A percentile compares a stretch with the other conserved stretches of the same genome.
Evolutionary conservation across 2,113 vertebrate genomes (phyloP).

Genomic region (Antechinus flavipes): DNA sequence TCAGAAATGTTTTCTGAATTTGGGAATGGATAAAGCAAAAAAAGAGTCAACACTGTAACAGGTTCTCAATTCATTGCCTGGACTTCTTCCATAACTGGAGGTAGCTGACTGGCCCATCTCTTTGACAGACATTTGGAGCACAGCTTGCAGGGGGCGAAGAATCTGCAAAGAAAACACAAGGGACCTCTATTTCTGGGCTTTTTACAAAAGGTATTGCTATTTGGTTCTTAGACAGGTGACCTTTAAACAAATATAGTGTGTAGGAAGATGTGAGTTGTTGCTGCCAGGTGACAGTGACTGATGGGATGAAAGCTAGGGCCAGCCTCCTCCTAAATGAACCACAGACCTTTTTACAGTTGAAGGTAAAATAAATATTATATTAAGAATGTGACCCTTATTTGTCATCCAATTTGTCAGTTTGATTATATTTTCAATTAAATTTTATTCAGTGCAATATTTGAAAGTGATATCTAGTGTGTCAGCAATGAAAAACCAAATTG

Average conservation of each 20-base stretch:
- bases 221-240: constrained; percentile 2
- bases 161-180: background rate
- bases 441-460: background rate
- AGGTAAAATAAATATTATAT: background rate
- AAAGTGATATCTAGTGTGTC: background rate
- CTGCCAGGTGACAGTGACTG: constrained; percentile 6
- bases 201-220: background rate
- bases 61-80: background rate
- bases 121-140: background rate
- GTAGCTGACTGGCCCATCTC: background rate
- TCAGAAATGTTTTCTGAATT: background rate
- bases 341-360: background rate
- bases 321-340: background rate
- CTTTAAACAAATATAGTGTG: constrained; percentile 3
- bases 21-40: background rate
- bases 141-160: background rate
- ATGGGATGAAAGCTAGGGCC: background rate
- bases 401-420: background rate
- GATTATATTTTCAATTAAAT: constrained; percentile 10
- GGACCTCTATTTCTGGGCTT: background rate
- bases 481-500: constrained; percentile 1
- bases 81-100: background rate
- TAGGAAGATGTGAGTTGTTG: background rate
- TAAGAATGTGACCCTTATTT: background rate
- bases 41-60: background rate